Evolutionary conservation across 1,140 invertebrate genomes (phyloP).

Genomic region (Steinernema khuongi): DNA sequence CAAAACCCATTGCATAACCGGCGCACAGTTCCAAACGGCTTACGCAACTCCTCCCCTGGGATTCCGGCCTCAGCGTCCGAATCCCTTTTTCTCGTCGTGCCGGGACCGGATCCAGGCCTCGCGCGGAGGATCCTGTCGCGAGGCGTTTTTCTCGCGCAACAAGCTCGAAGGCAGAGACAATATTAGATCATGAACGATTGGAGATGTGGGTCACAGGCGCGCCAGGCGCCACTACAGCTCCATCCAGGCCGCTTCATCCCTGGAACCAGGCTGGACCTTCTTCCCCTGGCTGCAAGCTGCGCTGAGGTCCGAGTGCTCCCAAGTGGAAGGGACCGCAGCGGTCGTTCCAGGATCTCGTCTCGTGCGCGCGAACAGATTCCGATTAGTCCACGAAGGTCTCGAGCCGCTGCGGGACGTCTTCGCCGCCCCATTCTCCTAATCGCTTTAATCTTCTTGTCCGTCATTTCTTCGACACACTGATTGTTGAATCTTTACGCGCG

Average conservation of each 20-base stretch:
- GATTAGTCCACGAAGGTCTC: neutral
- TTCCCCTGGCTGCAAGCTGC: no score
- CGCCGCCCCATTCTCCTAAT: neutral
- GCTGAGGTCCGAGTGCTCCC: no score
- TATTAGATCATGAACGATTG: conserved; percentile 15
- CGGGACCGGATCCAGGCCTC: neutral
- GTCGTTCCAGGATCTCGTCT: neutral
- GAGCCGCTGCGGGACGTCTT: neutral
- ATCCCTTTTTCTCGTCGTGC: neutral
- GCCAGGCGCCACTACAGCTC: no score
- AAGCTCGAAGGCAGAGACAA: neutral
- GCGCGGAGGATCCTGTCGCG: neutral
- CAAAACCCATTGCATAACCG: no score
- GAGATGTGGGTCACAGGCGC: neutral
- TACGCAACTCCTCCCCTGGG: no score
- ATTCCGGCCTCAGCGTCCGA: neutral
- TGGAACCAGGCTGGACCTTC: no score
- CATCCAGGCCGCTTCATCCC: neutral
- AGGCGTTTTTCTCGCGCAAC: neutral
- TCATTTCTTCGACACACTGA: no score
- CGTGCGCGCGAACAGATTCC: conserved; percentile 5
- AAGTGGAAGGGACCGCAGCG: no score
- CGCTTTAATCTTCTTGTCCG: no score
- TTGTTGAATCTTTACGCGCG: no score
- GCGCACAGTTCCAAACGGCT: no score